These are phyloP conservation scores for Epinotia ramella DNA, from an alignment of 2,888 invertebrate species.

Conservation along the genomic window DNA sequence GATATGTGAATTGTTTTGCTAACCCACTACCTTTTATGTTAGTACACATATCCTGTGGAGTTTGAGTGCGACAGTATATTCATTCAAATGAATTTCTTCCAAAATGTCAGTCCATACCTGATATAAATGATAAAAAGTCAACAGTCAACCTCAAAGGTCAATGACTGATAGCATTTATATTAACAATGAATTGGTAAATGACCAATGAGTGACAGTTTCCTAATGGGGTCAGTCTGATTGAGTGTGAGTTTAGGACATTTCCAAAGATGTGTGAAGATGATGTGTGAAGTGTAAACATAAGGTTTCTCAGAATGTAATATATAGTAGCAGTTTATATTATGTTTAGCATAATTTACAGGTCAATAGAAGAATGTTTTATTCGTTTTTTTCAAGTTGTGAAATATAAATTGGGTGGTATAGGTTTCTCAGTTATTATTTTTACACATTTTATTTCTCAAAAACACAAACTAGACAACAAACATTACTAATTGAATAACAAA, in stretches of 20 bases:
- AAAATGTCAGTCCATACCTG: not conserved
- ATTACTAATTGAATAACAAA: too few relatives aligned
- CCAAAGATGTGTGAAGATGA: not conserved
- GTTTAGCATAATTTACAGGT: not conserved
- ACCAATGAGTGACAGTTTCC: not conserved
- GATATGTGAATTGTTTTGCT: not conserved
- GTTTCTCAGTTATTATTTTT: not conserved
- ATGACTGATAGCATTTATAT: constrained; percentile 1
- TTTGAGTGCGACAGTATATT: too few relatives aligned
- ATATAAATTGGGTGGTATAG: too few relatives aligned
- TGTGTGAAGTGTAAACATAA: not conserved
- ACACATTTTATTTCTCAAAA: not conserved
- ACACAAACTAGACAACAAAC: not conserved
- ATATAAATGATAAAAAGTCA: not conserved
- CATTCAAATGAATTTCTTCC: not conserved
- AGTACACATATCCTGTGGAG: not conserved
- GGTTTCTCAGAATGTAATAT: not conserved
- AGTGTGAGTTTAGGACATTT: not conserved
- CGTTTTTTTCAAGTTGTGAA: too few relatives aligned
- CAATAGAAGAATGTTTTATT: too few relatives aligned
- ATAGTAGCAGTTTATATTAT: too few relatives aligned
- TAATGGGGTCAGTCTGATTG: not conserved
- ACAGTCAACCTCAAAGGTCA: not conserved
- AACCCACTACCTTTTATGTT: not conserved
- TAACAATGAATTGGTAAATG: constrained; percentile 16